Conservation (phyloP, 2,797 vertebrate species). For the Apodemus agrarius region DNA sequence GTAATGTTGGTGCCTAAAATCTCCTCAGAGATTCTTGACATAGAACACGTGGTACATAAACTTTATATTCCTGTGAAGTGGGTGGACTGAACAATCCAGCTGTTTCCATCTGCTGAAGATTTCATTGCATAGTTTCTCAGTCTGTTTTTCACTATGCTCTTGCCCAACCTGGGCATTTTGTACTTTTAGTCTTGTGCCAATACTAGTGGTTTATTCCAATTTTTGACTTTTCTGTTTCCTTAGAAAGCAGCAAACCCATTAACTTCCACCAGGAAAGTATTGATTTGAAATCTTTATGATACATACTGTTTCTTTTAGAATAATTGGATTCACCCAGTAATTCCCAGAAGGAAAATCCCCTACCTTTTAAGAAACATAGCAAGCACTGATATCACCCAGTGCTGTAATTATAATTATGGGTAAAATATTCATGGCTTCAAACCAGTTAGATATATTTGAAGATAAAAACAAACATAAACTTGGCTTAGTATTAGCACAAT, state of each 20-base stretch:
- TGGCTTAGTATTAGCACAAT: conserved; percentile 18
- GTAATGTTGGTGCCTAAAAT: neutral
- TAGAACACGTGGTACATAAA: neutral
- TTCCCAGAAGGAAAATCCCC: conserved; percentile 59
- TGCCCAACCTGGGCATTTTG: neutral
- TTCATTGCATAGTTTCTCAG: neutral
- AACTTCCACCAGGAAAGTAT: conserved; percentile 62
- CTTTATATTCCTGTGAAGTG: neutral
- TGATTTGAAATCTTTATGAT: conserved; percentile 73
- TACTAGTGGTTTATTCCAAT: neutral
- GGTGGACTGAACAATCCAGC: neutral
- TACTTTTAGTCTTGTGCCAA: conserved; percentile 37
- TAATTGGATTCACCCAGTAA: conserved; percentile 34
- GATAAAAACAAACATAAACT: conserved; percentile 70
- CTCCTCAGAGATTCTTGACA: neutral
- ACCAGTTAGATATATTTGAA: conserved; percentile 75
- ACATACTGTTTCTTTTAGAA: conserved; percentile 62
- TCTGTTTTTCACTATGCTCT: conserved; percentile 5
- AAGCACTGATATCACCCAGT: conserved; percentile 67
- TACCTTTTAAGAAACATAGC: conserved; percentile 65
- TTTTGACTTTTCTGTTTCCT: neutral
- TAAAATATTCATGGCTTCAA: conserved; percentile 71
- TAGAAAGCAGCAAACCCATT: conserved; percentile 40
- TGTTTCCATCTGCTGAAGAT: neutral
- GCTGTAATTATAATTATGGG: conserved; percentile 72